Evolutionary conservation across 2,888 invertebrate species (phyloP).

Genomic region (Anoplius nigerrimus): DNA sequence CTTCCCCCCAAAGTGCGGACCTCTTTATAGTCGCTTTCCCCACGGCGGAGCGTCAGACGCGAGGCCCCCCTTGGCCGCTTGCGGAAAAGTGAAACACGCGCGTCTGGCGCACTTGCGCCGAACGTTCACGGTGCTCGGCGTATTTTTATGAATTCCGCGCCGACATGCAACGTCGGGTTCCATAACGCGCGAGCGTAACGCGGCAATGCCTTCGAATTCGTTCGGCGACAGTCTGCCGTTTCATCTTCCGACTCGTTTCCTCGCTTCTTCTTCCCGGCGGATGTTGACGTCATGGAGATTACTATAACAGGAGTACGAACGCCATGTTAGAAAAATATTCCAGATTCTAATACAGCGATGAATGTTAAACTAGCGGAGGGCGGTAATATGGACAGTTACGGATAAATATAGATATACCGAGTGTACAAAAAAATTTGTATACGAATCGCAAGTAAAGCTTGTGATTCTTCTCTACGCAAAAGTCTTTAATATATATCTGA

Average conservation of each 20-base stretch:
- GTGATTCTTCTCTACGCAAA: no score
- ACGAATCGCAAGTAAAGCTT: no score
- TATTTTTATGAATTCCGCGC: constrained; percentile 51
- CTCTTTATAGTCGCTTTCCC: constrained; percentile 74
- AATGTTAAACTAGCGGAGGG: no score
- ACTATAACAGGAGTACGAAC: no score
- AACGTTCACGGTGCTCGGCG: constrained; percentile 38
- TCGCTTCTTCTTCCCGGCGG: constrained; percentile 7
- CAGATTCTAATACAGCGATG: no score
- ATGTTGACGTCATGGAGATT: no score
- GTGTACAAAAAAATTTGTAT: no score
- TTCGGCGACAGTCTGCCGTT: constrained; percentile 16
- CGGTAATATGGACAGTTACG: no score
- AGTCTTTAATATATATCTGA: no score
- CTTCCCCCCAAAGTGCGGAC: constrained; percentile 67
- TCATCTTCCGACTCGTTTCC: constrained; percentile 13
- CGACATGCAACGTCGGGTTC: neutral
- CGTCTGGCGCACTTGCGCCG: constrained; percentile 28
- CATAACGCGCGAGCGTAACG: constrained; percentile 9
- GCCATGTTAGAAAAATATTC: no score
- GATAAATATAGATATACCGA: no score
- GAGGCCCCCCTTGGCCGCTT: constrained; percentile 48
- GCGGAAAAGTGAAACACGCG: constrained; percentile 72
- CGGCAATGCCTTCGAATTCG: constrained; percentile 42
- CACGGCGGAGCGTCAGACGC: constrained; percentile 52